These are phyloP conservation scores for Paradisaea rubra DNA, from an alignment of 2,113 vertebrate genomes.

Conservation along the genomic window DNA sequence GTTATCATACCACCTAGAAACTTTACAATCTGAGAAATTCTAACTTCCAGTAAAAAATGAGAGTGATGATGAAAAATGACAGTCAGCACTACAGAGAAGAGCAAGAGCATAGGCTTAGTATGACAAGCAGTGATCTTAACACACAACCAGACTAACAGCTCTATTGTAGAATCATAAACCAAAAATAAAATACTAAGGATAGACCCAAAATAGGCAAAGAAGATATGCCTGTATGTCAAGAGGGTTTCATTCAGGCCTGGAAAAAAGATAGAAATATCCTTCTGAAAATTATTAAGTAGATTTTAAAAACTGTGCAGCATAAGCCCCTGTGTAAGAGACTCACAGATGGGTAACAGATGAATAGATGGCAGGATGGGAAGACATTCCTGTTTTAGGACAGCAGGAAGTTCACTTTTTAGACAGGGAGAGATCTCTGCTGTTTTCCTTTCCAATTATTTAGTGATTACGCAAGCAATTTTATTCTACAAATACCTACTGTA, in stretches of 20 bases:
- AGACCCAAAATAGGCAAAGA: neutral
- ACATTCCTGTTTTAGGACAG: neutral
- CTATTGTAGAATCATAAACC: neutral
- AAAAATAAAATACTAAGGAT: neutral
- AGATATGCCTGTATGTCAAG: neutral
- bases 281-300: neutral
- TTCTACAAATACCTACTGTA: neutral
- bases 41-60: neutral
- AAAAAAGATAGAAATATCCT: neutral
- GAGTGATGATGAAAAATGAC: neutral
- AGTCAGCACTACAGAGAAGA: neutral
- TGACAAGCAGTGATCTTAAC: neutral
- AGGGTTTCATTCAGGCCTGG: neutral
- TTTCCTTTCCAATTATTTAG: neutral
- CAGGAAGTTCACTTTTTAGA: neutral
- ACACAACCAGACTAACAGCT: neutral
- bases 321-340: neutral
- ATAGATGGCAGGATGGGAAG: neutral
- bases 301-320: neutral
- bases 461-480: neutral
- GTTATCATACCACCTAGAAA: neutral
- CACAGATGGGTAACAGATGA: neutral
- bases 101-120: neutral
- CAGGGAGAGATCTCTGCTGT: neutral
- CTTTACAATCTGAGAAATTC: neutral